Base-by-base conservation (phyloP, 1,140 invertebrate species). In the Phocides pigmalion region DNA sequence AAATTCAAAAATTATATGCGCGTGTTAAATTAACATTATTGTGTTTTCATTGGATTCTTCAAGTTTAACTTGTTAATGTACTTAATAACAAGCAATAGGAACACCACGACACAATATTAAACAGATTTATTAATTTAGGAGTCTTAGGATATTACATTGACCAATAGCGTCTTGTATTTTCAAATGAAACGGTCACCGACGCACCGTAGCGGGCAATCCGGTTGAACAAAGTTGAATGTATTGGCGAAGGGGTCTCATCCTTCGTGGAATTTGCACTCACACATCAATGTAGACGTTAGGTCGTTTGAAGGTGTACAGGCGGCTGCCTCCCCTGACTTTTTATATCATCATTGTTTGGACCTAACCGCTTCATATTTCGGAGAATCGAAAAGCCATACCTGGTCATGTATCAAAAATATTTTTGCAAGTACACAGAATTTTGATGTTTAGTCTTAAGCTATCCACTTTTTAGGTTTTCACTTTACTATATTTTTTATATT, bases 181-280 rank as follows among this genome's bases (percentile, higher is more conserved):
- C 56, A 79, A 83, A 82, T 51, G 54, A 68, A 85, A 82, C 80
- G 77, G 77, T 74, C 82, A 68, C 44, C 53, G 65, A 22, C 54
- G 28, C 39, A 44, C 53, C 61, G 53, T 47, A 44, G 62, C 66
- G 66, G 69, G 53, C 69, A 47, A 80, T 70, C 68, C 75, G 75
- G 72, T 82, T 74, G 66, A 74, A 62, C 64, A 37, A 68, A 82
- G 78, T 83, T 84, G 79, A 85, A 79, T 69, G 77, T 74, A 83
- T 80, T 68, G 65, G 73, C 76, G 54, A 68, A 73, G 73, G 77
- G 78, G 79, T 73, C 70, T 74, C 74, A 76, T 81, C 87, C 85
- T 90, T 90, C 87, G 75, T 79, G 81, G 87, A 90, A 90, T 88
- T 89, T 79, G 77, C 82, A 86, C 83, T 72, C 84, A 84, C 81